Conservation (phyloP, 1,140 invertebrate genomes). For the Euura saliciscinereae region DNA sequence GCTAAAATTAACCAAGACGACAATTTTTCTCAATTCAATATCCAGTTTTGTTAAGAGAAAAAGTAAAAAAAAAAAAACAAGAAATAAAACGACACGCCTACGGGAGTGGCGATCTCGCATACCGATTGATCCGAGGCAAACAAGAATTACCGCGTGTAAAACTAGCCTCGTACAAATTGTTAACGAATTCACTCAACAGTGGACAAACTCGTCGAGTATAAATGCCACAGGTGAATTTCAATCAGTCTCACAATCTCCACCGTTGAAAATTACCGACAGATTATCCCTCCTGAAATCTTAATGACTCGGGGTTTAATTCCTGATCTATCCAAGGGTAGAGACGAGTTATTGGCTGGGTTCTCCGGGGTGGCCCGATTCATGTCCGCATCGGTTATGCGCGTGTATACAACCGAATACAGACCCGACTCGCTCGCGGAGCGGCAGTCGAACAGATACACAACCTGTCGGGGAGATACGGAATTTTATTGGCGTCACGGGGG, state of each 20-base stretch:
- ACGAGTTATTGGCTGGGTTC: not conserved
- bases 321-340: not conserved
- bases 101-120: not conserved
- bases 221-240: not conserved
- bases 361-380: not conserved
- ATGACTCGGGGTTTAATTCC: not conserved
- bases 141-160: not conserved
- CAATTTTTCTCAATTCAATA: too few relatives aligned
- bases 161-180: not conserved
- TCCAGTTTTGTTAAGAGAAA: not conserved
- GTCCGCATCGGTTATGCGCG: not conserved
- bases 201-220: not conserved
- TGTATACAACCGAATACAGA: not conserved
- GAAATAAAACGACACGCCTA: not conserved
- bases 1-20: not conserved
- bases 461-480: conserved; percentile 34
- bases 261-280: not conserved
- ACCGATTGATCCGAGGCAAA: not conserved
- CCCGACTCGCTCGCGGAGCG: not conserved
- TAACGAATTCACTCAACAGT: not conserved
- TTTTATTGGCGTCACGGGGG: conserved; percentile 56
- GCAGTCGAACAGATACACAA: conserved; percentile 23
- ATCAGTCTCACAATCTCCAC: not conserved
- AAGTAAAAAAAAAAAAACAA: not conserved
- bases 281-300: not conserved